A percentile compares a stretch with the other conserved stretches of the same genome.
Evolutionary conservation across 2,888 invertebrate genomes (phyloP).

Genomic region (Amphipyra tragopoginis): DNA sequence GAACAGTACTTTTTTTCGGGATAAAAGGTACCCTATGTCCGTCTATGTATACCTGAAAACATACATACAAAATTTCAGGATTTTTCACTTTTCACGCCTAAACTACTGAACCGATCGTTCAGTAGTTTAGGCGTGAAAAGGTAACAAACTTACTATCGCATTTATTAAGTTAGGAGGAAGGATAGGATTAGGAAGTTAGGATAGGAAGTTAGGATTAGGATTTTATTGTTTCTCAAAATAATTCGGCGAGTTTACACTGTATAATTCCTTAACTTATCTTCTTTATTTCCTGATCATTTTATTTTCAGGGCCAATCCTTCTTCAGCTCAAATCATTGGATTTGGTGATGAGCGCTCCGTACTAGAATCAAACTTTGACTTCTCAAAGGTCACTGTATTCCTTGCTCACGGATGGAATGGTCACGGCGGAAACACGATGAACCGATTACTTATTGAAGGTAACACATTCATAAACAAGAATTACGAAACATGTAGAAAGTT

Average conservation of each 20-base stretch:
- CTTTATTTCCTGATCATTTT: background rate
- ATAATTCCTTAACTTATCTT: background rate
- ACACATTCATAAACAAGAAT: background rate
- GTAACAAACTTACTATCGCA: no score
- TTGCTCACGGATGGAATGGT: slow-evolving; percentile 80
- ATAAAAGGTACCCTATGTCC: no score
- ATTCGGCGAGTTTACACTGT: background rate
- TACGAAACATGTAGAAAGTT: background rate
- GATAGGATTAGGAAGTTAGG: no score
- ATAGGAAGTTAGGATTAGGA: no score
- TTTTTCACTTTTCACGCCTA: no score
- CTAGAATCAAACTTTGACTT: slow-evolving; percentile 64
- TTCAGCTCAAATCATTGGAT: slow-evolving; percentile 59
- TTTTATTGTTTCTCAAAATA: no score
- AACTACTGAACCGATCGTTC: no score
- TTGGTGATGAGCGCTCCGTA: slow-evolving; percentile 60
- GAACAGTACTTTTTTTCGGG: no score
- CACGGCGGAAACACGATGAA: slow-evolving; percentile 70
- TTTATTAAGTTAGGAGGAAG: no score
- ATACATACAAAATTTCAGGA: no score
- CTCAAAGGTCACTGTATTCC: slow-evolving; percentile 66
- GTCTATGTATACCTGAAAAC: no score
- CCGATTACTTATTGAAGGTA: slow-evolving; percentile 69
- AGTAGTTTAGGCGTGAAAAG: no score
- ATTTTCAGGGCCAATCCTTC: slow-evolving; percentile 67